A percentile compares a stretch with the other conserved stretches of the same genome.
Evolutionary conservation across 2,888 invertebrate species (phyloP).

Genomic region (Melinaea marsaeus): DNA sequence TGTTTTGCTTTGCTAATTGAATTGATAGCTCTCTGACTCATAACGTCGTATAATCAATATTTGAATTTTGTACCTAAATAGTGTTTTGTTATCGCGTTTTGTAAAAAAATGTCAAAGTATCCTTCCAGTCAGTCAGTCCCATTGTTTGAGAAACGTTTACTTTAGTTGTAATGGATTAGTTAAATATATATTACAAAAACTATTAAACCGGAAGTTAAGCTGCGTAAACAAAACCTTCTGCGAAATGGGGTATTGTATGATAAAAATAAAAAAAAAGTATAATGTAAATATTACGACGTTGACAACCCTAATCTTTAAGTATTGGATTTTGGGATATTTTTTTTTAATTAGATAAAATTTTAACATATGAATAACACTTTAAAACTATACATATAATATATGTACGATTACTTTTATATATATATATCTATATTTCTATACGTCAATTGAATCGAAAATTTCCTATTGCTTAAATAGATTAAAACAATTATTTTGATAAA

Average conservation of each 20-base stretch:
- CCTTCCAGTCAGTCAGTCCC: background rate
- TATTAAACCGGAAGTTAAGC: conserved; percentile 56
- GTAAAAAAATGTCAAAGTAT: background rate
- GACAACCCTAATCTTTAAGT: conserved; percentile 24
- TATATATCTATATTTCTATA: too few species aligned
- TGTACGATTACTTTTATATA: too few species aligned
- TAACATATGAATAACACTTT: too few species aligned
- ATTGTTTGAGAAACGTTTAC: conserved; percentile 17
- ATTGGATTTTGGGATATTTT: conserved; percentile 12
- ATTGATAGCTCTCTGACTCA: conserved; percentile 20
- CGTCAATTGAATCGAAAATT: too few species aligned
- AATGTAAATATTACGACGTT: conserved; percentile 33
- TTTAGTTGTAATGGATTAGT: conserved; percentile 27
- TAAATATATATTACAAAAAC: conserved; percentile 42
- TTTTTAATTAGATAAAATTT: too few species aligned
- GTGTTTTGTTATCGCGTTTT: too few species aligned
- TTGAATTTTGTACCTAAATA: too few species aligned
- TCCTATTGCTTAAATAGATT: too few species aligned
- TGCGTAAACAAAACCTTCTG: conserved; percentile 65
- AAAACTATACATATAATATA: too few species aligned
- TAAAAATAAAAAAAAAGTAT: conserved; percentile 28
- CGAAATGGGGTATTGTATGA: conserved; percentile 57
- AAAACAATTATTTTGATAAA: background rate
- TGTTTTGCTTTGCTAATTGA: conserved; percentile 14
- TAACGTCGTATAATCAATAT: background rate